Base-by-base conservation (phyloP, 2,797 vertebrate genomes). In the Sitta carolinensis region DNA sequence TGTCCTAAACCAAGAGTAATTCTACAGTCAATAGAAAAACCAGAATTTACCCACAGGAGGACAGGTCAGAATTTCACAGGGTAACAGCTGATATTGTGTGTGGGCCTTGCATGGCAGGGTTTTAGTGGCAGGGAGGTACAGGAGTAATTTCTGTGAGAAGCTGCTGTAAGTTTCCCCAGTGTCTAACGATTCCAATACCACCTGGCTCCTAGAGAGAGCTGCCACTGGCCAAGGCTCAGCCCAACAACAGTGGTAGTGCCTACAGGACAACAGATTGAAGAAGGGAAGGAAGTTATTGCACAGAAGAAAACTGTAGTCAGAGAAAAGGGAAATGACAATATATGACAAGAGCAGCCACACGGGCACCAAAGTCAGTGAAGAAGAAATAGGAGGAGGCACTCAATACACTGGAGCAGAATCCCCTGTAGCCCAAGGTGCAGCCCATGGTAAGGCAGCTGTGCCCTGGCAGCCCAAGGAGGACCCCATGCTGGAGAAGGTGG, bases 381-480 rank as follows among this genome's bases (percentile, higher is more conserved):
- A 36, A 67, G 30, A 48, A 64, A 32, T 2, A 34, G 42, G 9
- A 75, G 21, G 15, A 54, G 18, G 6, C 30, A 34, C 7, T 54
- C 15, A 8, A 32, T 26, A 27, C 0, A 0, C 34, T 32, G 47
- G 18, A 74, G 17, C 15, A 54, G 20, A 23, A 42, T 81, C 30
- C 22, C 15, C 9, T 36, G 15, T 2, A 48, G 69, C 21, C 10
- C 18, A 27, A 32, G 30, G 30, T 27, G 34, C 25, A 54, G 42
- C 7, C 26, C 40, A 4, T 10, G 55, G 30, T 0, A 0, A 47
- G 54, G 34, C 40, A 61, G 54, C 21, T 48, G 47, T 19, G 21
- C 10, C 47, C 16, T 25, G 13, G 21, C 12, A 42, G 54, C 10
- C 62, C 26, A 20, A 16, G 30, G 16, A 26, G 17, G 9, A 22